phyloP scores from a whole-genome alignment of 2,888 invertebrate species.

The Pyrrhosoma nymphula region DNA sequence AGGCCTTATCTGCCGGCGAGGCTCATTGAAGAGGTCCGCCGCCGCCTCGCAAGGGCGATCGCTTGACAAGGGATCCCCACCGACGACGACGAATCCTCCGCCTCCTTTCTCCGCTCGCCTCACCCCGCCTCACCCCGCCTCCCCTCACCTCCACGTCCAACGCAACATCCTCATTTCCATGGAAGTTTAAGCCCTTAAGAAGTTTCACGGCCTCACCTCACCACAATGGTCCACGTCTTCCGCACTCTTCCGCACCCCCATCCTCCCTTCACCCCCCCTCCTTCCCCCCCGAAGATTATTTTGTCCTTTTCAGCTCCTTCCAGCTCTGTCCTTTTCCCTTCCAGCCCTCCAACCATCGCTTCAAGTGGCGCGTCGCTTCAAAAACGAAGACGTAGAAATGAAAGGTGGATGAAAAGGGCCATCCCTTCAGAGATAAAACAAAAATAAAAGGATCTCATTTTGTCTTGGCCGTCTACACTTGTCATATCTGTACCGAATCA shows the following conservation, averaged over 20 bases:
- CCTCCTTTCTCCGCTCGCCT: no score
- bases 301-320: constrained; percentile 40
- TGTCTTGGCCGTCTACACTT: not conserved
- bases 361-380: not conserved
- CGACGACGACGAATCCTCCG: not conserved
- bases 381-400: not conserved
- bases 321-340: not conserved
- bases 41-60: constrained; percentile 49
- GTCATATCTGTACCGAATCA: not conserved
- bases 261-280: no score
- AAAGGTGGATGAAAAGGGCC: not conserved
- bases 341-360: not conserved
- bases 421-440: not conserved
- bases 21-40: constrained; percentile 31
- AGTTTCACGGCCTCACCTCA: constrained; percentile 61
- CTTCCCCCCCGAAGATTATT: constrained; percentile 28
- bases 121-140: no score
- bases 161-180: constrained; percentile 57
- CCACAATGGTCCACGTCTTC: constrained; percentile 48
- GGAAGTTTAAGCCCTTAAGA: constrained; percentile 62
- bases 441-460: not conserved
- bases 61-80: constrained; percentile 20
- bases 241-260: not conserved
- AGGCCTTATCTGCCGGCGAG: constrained; percentile 41
- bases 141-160: not conserved